A percentile compares a stretch with the other conserved stretches of the same genome.
phyloP scores from a whole-genome alignment of 2,113 vertebrate species.

The Phycodurus eques region DNA sequence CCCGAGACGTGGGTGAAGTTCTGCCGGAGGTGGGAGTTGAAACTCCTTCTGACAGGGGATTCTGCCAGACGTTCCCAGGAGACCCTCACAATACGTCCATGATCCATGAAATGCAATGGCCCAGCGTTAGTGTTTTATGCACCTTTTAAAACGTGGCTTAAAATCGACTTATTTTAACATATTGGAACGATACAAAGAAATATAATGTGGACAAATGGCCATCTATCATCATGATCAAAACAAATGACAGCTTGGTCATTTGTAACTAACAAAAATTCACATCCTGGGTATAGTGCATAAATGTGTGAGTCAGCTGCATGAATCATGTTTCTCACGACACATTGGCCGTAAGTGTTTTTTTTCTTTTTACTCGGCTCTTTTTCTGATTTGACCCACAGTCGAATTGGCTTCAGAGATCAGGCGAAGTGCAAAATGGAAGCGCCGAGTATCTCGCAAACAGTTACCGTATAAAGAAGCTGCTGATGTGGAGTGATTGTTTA shows the following conservation, averaged over 20 bases:
- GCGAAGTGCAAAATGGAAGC: constrained; percentile 1
- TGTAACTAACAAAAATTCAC: background rate
- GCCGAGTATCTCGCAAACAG: background rate
- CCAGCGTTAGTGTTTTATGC: background rate
- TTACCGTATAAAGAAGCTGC: background rate
- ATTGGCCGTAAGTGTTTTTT: background rate
- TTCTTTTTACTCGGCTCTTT: constrained; percentile 7
- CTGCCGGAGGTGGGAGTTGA: no score
- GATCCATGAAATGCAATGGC: background rate
- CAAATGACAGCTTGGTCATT: background rate
- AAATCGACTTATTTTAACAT: background rate
- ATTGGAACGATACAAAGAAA: background rate
- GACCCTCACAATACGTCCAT: no score
- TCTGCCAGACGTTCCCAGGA: no score
- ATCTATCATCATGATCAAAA: background rate
- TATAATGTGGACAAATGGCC: background rate
- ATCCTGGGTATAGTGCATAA: background rate
- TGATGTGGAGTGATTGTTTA: constrained; percentile 2
- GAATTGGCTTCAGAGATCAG: constrained; percentile 1
- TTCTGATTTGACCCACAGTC: background rate
- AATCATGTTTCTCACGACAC: background rate
- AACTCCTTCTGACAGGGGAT: no score
- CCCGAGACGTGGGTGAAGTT: no score
- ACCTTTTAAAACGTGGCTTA: background rate
- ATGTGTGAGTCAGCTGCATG: background rate